These are phyloP conservation scores for Papilio polytes DNA, from an alignment of 1,140 invertebrate genomes.

Conservation along the genomic window DNA sequence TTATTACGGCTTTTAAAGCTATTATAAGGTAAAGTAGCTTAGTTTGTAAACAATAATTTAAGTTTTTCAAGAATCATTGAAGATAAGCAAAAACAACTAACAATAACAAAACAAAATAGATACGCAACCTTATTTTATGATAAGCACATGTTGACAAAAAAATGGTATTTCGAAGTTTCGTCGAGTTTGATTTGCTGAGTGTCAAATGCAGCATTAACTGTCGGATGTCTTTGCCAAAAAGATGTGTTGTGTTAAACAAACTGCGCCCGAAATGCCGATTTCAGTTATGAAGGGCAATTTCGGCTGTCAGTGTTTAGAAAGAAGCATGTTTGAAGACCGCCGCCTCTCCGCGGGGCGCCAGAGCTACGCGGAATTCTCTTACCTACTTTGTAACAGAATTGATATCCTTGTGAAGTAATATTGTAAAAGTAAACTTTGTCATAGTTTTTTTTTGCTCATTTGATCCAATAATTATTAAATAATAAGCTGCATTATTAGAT, in stretches of 20 bases:
- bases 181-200: slow-evolving; percentile 52
- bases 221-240: slow-evolving; percentile 54
- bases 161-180: slow-evolving; percentile 43
- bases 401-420: slow-evolving; percentile 11
- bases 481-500: neutral
- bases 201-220: slow-evolving; percentile 66
- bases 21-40: too few relatives aligned
- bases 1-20: too few relatives aligned
- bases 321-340: slow-evolving; percentile 64
- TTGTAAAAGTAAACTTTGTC: slow-evolving; percentile 21
- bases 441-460: neutral
- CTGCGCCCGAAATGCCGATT: slow-evolving; percentile 64
- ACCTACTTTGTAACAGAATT: slow-evolving; percentile 50
- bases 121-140: neutral
- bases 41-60: too few relatives aligned
- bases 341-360: slow-evolving; percentile 68
- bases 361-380: slow-evolving; percentile 68
- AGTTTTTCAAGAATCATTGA: too few relatives aligned
- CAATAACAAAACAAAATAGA: neutral
- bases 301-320: slow-evolving; percentile 74
- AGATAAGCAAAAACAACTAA: neutral
- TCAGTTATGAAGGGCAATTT: slow-evolving; percentile 71
- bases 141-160: slow-evolving; percentile 33
- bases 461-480: neutral
- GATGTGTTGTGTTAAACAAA: slow-evolving; percentile 79